Evolutionary conservation across 2,888 invertebrate genomes (phyloP), one percentile per base, ranked within the genome.

Genomic region (Cephus runcator): DNA sequence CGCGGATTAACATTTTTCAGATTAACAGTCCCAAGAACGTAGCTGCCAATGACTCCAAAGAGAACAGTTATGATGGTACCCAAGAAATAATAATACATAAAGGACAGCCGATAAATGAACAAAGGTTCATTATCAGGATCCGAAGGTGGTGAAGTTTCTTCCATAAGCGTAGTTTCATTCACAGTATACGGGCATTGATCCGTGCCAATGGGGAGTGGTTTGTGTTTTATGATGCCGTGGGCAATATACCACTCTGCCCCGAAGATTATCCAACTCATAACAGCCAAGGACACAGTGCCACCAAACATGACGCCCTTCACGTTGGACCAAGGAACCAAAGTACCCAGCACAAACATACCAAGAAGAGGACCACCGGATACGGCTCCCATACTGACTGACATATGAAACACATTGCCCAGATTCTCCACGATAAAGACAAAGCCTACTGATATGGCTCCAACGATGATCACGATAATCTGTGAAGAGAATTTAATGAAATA

Each of bases 271-370:
- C 88, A 89, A 0, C 83, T 34, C 81, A 90, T 86, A 11, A 86
- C 77, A 4, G 87, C 30, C 15, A 91, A 73, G 31, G 88, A 84
- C 11, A 81, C 79, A 34, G 84, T 83, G 33, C 88, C 93, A 0
- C 94, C 94, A 76, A 92, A 92, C 69, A 94, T 88, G 12, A 94
- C 93, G n/a, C 94, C 94, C 93, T 93, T 86, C 82, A 94, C 92
- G 85, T 94, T 94, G 0, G 93, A 94, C 86, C 93, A 94, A 0
- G 95, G 95, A 81, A 94, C 93, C 34, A 96, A 92, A 85, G 96
- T 94, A 4, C 96, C 96, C 33, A 95, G 88, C 0, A 94, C 93
- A 85, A 96, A 96, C 3, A 95, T 90, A 0, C 95, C 96, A 2
- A 96, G 91, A 9, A 95, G 89, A 0, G 96, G 94, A 3, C 96